phyloP scores from a whole-genome alignment of 2,113 vertebrate genomes.

The Eulemur macaco region DNA sequence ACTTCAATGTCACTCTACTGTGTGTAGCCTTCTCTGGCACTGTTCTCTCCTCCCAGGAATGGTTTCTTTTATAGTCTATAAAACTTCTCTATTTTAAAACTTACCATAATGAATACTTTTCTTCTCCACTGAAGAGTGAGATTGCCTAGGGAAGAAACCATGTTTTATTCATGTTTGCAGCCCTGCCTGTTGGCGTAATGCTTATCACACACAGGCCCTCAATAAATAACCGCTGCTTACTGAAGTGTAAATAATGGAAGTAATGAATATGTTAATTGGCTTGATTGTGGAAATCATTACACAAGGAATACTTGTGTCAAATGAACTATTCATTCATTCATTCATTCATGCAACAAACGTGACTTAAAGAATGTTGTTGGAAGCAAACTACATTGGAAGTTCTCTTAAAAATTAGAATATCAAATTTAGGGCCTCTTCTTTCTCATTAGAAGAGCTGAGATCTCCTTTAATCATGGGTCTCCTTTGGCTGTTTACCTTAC shows the following conservation, averaged over 20 bases:
- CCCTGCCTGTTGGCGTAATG: not conserved
- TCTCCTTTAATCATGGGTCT: not conserved
- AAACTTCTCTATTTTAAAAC: not conserved
- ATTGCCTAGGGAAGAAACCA: not conserved
- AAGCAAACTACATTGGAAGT: not conserved
- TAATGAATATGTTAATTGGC: not conserved
- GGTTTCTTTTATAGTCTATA: not conserved
- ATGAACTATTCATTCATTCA: not conserved
- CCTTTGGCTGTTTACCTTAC: slow-evolving; percentile 33
- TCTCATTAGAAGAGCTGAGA: not conserved
- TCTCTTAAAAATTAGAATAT: not conserved
- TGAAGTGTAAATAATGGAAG: not conserved
- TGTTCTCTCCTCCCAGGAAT: not conserved
- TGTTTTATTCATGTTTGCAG: slow-evolving; percentile 19
- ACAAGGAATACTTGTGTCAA: not conserved
- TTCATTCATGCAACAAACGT: not conserved
- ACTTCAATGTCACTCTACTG: not conserved
- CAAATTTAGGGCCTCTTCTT: not conserved
- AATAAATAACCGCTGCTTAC: not conserved
- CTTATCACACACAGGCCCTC: not conserved
- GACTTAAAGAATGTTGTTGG: not conserved
- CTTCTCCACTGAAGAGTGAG: not conserved
- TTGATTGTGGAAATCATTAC: not conserved
- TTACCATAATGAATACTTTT: not conserved
- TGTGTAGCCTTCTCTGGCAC: not conserved